Conservation (phyloP, 2,113 vertebrate genomes). For the Eurystomus gularis region DNA sequence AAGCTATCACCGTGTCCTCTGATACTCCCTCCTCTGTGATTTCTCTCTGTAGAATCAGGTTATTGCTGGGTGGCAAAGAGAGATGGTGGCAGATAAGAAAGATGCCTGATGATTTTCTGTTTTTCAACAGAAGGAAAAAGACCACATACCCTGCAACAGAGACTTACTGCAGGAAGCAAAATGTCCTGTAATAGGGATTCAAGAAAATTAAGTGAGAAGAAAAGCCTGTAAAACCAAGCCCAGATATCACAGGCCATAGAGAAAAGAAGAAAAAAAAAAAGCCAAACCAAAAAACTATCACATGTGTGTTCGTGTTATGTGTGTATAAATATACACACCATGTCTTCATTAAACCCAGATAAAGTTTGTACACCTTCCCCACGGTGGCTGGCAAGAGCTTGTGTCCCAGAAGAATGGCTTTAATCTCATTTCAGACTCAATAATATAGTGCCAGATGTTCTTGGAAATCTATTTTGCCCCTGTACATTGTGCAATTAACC, state of each 20-base stretch:
- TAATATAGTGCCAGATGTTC: conserved; percentile 60
- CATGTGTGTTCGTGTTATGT: not conserved
- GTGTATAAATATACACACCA: conserved; percentile 36
- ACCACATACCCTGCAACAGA: not conserved
- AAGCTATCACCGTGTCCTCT: not conserved
- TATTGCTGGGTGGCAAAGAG: not conserved
- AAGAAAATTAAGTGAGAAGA: not conserved
- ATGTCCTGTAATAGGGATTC: not conserved
- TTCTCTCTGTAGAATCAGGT: not conserved
- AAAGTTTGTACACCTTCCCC: conserved; percentile 57
- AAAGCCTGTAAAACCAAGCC: not conserved
- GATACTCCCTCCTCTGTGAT: not conserved
- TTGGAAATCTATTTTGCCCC: conserved; percentile 68
- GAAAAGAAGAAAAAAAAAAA: not conserved
- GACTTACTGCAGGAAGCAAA: not conserved
- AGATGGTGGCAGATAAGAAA: not conserved
- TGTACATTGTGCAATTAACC: conserved; percentile 69
- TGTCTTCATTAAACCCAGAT: conserved; percentile 50
- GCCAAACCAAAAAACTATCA: too few relatives aligned
- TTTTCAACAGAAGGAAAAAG: not conserved
- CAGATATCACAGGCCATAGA: not conserved
- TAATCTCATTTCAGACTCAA: conserved; percentile 64
- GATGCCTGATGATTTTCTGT: not conserved
- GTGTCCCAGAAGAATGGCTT: conserved; percentile 55
- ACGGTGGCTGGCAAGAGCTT: conserved; percentile 29